These are phyloP conservation scores for human (Homo sapiens) DNA, from an alignment of 2,113 vertebrate species.

Conservation along the genomic window GRCh38 chr12:71797501-71798000, in stretches of 20 bases:
- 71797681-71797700: background rate
- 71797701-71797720: background rate
- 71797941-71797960: background rate
- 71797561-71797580: background rate
- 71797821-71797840: background rate
- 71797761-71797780: background rate
- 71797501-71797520: background rate
- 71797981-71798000: background rate
- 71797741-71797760: background rate
- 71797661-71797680: background rate
- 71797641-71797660: background rate
- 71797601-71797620: background rate
- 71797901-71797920: constrained; percentile 11
- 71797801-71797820: background rate
- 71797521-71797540: background rate
- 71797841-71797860: background rate
- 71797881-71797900: background rate
- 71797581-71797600: background rate
- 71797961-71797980: background rate
- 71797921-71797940: background rate
- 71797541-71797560: background rate
- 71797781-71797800: background rate
- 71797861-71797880: background rate
- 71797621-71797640: background rate
- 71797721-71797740: constrained; percentile 5